Percentiles rank a stretch among this genome's conserved stretches.
These are phyloP conservation scores for Volucella inanis DNA, from an alignment of 2,888 invertebrate genomes.

Conservation along the genomic window DNA sequence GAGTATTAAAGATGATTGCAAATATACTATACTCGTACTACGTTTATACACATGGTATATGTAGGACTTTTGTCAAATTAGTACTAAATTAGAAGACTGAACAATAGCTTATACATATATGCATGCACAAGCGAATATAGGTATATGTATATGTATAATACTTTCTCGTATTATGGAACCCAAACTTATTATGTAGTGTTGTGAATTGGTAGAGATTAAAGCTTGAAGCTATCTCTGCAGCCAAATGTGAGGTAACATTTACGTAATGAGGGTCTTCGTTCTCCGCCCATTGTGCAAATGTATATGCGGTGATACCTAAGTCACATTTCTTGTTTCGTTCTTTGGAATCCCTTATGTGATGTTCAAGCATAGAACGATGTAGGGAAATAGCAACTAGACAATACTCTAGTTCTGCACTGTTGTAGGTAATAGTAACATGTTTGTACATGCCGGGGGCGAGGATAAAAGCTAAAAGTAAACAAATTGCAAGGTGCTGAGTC, in stretches of 20 bases:
- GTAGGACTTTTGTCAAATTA: slow-evolving; percentile 33
- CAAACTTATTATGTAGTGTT: no score
- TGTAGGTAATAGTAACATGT: slow-evolving; percentile 62
- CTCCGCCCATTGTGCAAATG: not conserved
- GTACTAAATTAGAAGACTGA: not conserved
- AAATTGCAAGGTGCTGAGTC: slow-evolving; percentile 69
- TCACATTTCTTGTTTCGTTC: slow-evolving; percentile 47
- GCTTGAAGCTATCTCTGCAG: slow-evolving; percentile 49
- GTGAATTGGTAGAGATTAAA: not conserved
- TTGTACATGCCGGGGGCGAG: slow-evolving; percentile 43
- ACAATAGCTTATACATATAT: no score
- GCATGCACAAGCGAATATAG: no score
- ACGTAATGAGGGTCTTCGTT: slow-evolving; percentile 64
- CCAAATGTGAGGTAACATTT: slow-evolving; percentile 69
- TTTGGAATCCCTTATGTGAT: slow-evolving; percentile 44
- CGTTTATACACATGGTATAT: not conserved
- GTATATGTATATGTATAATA: no score
- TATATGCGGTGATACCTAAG: slow-evolving; percentile 30
- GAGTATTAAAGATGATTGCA: slow-evolving; percentile 60
- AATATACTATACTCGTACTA: no score
- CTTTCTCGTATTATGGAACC: no score
- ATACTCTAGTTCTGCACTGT: slow-evolving; percentile 32
- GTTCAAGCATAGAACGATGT: slow-evolving; percentile 65
- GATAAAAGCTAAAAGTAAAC: slow-evolving; percentile 47
- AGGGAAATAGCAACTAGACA: slow-evolving; percentile 66